Evolutionary conservation across 2,797 vertebrate species (phyloP), one percentile per base, ranked within the genome.

Genomic region (Staurois parvus): DNA sequence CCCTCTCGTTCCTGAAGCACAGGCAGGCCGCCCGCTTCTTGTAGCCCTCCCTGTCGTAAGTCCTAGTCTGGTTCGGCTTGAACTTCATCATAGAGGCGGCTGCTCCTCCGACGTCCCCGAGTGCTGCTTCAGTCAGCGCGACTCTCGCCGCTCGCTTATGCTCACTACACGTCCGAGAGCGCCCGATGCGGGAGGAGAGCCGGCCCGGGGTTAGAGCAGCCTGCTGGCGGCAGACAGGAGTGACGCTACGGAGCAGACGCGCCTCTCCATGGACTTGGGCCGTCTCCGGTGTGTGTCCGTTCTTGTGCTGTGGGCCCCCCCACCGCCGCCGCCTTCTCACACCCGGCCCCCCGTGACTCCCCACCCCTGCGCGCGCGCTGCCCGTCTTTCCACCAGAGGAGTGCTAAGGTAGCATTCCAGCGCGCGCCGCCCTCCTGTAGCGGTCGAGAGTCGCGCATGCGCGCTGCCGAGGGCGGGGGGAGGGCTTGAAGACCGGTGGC

Each of bases 31-130:
- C 97, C 91, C 97, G 94, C 88, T 96, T 96, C 93, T 98, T 98
- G 91, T 96, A 99, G 17, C 97, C 97, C 87, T 98, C 97, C 82
- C 96, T 96, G 94, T 99, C 97, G 85, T 98, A 99, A 28, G 97
- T 98, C 94, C 98, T 96, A 86, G 96, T 99, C 95, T 98, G 97
- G 94, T 98, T 97, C 88, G 96, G 95, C 94, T 99, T 99, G 89
- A 97, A 96, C 95, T 98, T 98, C 97, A 99, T 99, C 97, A 97
- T 98, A 94, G 90, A 89, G 89, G 90, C 92, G 86, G 37, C 11
- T 29, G 5, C 78, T 48, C 66, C 26, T 56, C 67, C 30, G 3
- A 45, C 17, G 32, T 28, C 0, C 69, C 28, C 13, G 69, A 83
- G 83, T 0, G 24, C 24, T 89, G 88, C 83, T 89, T 7, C 37